Percentiles rank a stretch among this genome's conserved stretches.
These are phyloP conservation scores for Phrynocephalus forsythii DNA, from an alignment of 2,797 vertebrate genomes.

Conservation along the genomic window DNA sequence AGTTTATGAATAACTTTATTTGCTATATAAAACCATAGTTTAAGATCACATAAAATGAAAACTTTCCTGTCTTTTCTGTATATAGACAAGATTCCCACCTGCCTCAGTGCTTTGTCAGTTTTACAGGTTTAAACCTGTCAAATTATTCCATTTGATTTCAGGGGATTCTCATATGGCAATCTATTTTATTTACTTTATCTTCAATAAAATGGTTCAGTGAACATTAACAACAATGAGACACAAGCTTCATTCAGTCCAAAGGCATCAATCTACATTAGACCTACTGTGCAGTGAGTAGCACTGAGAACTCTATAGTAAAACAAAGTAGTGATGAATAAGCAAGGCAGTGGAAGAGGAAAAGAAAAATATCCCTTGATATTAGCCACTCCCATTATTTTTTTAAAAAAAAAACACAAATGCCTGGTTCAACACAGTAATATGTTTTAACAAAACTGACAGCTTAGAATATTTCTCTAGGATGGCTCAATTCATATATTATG, in stretches of 20 bases:
- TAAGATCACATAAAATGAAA: conserved; percentile 45
- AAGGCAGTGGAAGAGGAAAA: conserved; percentile 53
- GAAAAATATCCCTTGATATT: conserved; percentile 76
- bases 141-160: conserved; percentile 90
- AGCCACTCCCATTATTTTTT: conserved; percentile 62
- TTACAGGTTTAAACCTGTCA: conserved; percentile 82
- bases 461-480: conserved; percentile 76
- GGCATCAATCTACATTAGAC: conserved; percentile 85
- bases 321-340: conserved; percentile 66
- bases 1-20: conserved; percentile 29
- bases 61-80: conserved; percentile 61
- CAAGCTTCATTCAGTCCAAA: conserved; percentile 90
- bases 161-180: conserved; percentile 89
- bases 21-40: conserved; percentile 11
- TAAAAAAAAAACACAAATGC: conserved; percentile 77
- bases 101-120: conserved; percentile 73
- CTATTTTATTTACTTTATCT: conserved; percentile 99
- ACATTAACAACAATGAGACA: conserved; percentile 92
- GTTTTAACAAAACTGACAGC: conserved; percentile 82
- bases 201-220: conserved; percentile 98
- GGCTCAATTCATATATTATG: not conserved
- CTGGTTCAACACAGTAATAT: conserved; percentile 78
- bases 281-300: conserved; percentile 69
- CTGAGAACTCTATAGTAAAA: conserved; percentile 67
- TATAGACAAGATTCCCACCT: conserved; percentile 71